These are phyloP conservation scores for Syrista parreyssii DNA, from an alignment of 2,888 invertebrate genomes.

Conservation along the genomic window DNA sequence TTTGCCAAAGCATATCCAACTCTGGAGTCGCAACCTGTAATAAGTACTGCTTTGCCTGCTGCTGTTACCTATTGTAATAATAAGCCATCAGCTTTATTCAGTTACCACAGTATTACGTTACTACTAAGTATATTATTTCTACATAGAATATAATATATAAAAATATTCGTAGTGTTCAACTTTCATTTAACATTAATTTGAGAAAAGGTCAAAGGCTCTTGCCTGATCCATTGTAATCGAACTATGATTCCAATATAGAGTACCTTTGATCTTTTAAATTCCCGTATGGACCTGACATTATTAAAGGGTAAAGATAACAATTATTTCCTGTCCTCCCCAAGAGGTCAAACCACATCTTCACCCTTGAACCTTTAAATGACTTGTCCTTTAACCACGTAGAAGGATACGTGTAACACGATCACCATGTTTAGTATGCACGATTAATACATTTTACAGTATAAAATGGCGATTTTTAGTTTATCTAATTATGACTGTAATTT, in stretches of 20 bases:
- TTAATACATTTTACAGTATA: background rate
- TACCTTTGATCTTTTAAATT: constrained; percentile 31
- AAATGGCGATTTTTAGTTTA: background rate
- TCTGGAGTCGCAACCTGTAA: constrained; percentile 86
- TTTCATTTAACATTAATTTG: background rate
- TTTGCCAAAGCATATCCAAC: constrained; percentile 81
- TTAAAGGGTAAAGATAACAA: constrained; percentile 11
- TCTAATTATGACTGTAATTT: background rate
- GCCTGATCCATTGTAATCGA: constrained; percentile 11
- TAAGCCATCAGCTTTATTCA: background rate
- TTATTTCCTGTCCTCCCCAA: background rate
- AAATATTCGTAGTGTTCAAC: background rate
- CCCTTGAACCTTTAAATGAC: background rate
- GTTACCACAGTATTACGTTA: background rate
- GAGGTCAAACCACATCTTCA: background rate
- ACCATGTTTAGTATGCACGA: background rate
- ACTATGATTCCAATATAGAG: constrained; percentile 15
- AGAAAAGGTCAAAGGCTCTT: constrained; percentile 27
- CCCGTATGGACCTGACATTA: constrained; percentile 24
- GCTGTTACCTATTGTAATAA: constrained; percentile 75
- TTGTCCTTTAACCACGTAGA: background rate
- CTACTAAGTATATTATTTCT: background rate
- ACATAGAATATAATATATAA: background rate
- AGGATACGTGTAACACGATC: background rate
- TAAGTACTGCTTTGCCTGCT: constrained; percentile 84